Percentiles rank a stretch among this genome's conserved stretches.
These are phyloP conservation scores for Scolopax bukidnonensis DNA, from an alignment of 2,797 vertebrate genomes.

Conservation along the genomic window DNA sequence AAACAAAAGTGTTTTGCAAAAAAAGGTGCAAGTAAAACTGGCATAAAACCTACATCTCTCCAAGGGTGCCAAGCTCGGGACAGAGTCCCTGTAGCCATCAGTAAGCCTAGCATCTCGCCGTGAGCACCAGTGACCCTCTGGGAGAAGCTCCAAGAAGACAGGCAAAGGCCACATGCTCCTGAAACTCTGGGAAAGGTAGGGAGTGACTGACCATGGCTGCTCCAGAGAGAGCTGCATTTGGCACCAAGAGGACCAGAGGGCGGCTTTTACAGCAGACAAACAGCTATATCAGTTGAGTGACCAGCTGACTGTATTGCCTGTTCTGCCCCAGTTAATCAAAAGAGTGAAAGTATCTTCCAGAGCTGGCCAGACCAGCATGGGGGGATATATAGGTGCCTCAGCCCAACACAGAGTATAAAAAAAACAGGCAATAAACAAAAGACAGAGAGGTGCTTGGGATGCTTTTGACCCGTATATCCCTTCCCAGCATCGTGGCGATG, in stretches of 20 bases:
- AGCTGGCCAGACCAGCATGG: not conserved
- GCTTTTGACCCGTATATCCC: not conserved
- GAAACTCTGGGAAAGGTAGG: not conserved
- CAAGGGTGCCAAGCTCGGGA: not conserved
- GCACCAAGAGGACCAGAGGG: not conserved
- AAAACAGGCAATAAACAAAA: not conserved
- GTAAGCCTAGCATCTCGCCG: accelerated
- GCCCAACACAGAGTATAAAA: not conserved
- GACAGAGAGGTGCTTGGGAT: not conserved
- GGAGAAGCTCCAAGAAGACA: not conserved
- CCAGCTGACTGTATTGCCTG: not conserved
- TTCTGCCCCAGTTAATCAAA: not conserved
- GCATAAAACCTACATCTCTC: not conserved
- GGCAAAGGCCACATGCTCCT: not conserved
- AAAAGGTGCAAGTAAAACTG: not conserved
- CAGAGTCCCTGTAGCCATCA: not conserved
- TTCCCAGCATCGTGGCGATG: not conserved
- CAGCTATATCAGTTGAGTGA: accelerated
- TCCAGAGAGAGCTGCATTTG: not conserved
- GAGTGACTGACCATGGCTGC: accelerated
- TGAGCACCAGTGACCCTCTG: not conserved
- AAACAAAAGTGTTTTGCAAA: not conserved
- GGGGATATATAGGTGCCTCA: not conserved
- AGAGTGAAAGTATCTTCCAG: not conserved
- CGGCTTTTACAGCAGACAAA: not conserved